Base-by-base conservation (phyloP, 2,113 vertebrate species). In the Scomber colias region DNA sequence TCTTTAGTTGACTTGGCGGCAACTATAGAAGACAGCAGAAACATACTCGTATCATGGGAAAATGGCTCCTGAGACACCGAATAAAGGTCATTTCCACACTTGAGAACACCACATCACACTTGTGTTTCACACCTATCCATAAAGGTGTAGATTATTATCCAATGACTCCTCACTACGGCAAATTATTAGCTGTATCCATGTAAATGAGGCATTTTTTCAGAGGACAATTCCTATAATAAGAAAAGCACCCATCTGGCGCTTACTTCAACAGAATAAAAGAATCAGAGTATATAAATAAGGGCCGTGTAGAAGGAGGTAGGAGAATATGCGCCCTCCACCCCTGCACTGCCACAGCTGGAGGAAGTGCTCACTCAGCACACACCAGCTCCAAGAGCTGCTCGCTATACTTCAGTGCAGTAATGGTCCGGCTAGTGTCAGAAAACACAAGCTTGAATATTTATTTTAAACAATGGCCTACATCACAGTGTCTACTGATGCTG, bases 281-380 rank as follows among this genome's bases (percentile, higher is more conserved):
- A 45, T 31, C 35, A 56, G 64, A 3, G 0, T 55, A 69, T 24
- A 54, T 6, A 71, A 61, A 44, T 31, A 48, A 55, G 46, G 24
- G n/a, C 7, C 19, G 13, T 61, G 45, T 30, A 53, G 54, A 66
- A 27, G 44, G 73, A 74, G 44, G 53, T 30, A 56, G 45, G 31
- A 48, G 54, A 51, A 45, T 68, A 49, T 67, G 67, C 30, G 54
- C 21, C 50, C 2, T 40, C 49, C 45, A 10, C 55, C 54, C 54
- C 57, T 12, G 24, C 48, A n/a, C 67, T 83, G 73, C 74, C 69
- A 27, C 65, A 79, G 79, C 69, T 75, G 64, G 65, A 69, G 51
- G 0, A 66, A 76, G 74, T 73, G 89, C 89, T 83, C 55, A 75
- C 72, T 90, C 87, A 66, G 90, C 91, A 90, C 45, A 24, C 10